Conservation (phyloP, 2,797 vertebrate genomes). For the Malacoraja senta region DNA sequence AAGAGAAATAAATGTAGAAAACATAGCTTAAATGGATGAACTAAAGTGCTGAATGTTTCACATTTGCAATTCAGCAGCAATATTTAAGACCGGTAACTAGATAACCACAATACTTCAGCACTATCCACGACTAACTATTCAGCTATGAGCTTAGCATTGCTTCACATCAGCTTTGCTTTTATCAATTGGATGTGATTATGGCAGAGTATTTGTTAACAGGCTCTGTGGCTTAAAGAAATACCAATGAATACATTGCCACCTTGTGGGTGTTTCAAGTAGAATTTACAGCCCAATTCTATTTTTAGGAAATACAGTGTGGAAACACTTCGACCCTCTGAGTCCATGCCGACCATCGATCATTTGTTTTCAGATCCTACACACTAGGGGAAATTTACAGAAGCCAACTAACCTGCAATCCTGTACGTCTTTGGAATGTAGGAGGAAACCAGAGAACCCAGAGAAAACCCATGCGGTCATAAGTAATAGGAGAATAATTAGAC, state of each 20-base stretch:
- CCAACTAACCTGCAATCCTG: too few species aligned
- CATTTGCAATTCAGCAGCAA: not conserved
- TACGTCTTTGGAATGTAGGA: too few species aligned
- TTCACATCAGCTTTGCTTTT: not conserved
- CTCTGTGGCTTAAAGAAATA: not conserved
- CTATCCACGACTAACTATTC: not conserved
- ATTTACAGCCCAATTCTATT: not conserved
- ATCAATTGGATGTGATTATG: not conserved
- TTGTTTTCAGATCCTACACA: too few species aligned
- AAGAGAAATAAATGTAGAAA: not conserved
- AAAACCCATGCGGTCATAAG: too few species aligned
- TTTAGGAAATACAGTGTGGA: too few species aligned
- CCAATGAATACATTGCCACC: not conserved
- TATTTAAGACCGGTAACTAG: not conserved
- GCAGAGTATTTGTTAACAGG: not conserved
- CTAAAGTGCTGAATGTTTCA: constrained; percentile 5
- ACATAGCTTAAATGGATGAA: not conserved
- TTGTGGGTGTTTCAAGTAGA: not conserved
- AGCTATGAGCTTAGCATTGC: not conserved
- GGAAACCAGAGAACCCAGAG: too few species aligned
- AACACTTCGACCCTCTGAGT: too few species aligned
- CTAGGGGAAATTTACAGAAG: too few species aligned
- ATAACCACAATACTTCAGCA: not conserved
- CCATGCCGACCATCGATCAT: too few species aligned
- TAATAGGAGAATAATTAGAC: too few species aligned